Percentiles rank a stretch among this genome's conserved stretches.
phyloP scores from a whole-genome alignment of 2,113 vertebrate species.

The Prinia subflava region DNA sequence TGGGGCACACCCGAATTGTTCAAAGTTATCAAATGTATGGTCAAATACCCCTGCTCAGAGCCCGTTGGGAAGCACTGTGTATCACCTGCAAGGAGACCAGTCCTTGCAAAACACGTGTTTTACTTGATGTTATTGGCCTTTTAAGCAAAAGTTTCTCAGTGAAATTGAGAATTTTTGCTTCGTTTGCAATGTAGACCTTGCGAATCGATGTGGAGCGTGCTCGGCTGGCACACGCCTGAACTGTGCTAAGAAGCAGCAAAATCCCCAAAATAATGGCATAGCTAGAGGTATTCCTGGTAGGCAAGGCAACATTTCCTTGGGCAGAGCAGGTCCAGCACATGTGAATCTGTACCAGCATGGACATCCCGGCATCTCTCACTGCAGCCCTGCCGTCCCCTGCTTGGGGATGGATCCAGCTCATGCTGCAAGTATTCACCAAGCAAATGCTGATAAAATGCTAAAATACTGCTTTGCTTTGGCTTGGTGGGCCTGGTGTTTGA shows the following conservation, averaged over 20 bases:
- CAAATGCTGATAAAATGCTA: background rate
- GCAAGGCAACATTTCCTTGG: background rate
- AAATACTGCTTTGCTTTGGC: background rate
- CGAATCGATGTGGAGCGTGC: accelerated
- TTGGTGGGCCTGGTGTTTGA: background rate
- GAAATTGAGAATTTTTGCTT: background rate
- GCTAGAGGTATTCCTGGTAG: background rate
- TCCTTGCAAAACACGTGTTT: background rate
- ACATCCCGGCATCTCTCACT: background rate
- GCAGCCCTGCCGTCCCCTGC: background rate
- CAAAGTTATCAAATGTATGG: background rate
- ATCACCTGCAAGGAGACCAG: background rate
- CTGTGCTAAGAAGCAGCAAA: background rate
- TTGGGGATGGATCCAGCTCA: accelerated
- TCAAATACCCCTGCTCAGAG: background rate
- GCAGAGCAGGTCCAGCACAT: background rate
- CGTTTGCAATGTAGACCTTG: background rate
- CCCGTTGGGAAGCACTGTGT: background rate
- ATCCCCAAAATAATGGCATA: background rate
- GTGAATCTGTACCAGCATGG: background rate
- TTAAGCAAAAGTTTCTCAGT: background rate
- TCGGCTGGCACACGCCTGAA: accelerated
- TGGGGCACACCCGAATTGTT: background rate
- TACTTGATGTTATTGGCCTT: background rate
- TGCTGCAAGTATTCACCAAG: background rate